Percentiles rank a stretch among this genome's conserved stretches.
These are phyloP conservation scores for Tympanoctomys barrerae DNA, from an alignment of 2,797 vertebrate genomes.

Conservation along the genomic window DNA sequence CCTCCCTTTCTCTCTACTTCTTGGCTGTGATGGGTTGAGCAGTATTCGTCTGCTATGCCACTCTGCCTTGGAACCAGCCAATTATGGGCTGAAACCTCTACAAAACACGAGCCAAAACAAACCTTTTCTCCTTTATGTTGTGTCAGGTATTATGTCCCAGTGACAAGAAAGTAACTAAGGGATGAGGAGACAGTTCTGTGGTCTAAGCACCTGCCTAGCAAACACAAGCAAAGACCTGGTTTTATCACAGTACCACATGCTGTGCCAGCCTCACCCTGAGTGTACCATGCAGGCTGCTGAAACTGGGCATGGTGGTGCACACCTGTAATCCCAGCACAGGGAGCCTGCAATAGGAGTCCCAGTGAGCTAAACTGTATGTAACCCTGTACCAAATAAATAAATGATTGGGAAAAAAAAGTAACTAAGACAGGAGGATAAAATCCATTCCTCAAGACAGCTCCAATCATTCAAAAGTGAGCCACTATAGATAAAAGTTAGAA, in stretches of 20 bases:
- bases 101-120: not conserved
- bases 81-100: not conserved
- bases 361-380: no score
- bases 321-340: no score
- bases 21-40: not conserved
- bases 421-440: not conserved
- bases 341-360: no score
- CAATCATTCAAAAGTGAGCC: not conserved
- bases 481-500: conserved; percentile 21
- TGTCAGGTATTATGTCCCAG: not conserved
- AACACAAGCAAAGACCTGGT: no score
- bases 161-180: not conserved
- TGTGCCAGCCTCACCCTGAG: no score
- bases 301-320: no score
- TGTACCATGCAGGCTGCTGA: no score
- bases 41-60: not conserved
- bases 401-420: not conserved
- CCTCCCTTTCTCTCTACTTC: not conserved
- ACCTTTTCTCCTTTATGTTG: not conserved
- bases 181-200: no score
- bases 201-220: no score
- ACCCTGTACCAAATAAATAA: no score
- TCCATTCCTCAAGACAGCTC: conserved; percentile 21
- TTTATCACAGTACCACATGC: no score
- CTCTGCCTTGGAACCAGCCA: not conserved